These are phyloP conservation scores for Nymphalis c-album DNA, from an alignment of 2,888 invertebrate species.

Conservation along the genomic window DNA sequence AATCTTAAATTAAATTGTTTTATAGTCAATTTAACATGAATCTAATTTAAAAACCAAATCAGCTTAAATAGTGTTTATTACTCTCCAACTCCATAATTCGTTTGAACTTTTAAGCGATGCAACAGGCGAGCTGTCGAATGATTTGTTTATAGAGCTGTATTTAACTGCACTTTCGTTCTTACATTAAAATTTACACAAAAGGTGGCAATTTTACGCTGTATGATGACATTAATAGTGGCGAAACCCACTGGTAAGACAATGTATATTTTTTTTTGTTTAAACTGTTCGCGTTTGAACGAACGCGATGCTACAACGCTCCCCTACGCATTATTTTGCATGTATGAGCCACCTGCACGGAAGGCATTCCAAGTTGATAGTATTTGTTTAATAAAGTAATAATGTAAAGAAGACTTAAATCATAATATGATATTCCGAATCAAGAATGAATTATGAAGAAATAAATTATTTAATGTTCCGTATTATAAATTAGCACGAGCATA, in stretches of 20 bases:
- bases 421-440: neutral
- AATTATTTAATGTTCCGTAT: too few species aligned
- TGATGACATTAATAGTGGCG: conserved; percentile 72
- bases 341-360: conserved; percentile 30
- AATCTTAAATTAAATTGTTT: conserved; percentile 54
- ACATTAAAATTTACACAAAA: conserved; percentile 74
- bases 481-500: too few species aligned
- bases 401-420: too few species aligned
- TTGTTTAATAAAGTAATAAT: conserved; percentile 27
- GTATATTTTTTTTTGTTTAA: conserved; percentile 50
- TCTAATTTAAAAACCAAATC: conserved; percentile 56
- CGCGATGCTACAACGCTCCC: conserved; percentile 32
- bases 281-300: conserved; percentile 57
- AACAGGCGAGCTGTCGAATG: conserved; percentile 54
- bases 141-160: conserved; percentile 58
- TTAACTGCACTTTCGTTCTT: conserved; percentile 65
- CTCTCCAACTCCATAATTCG: conserved; percentile 65
- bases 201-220: conserved; percentile 74
- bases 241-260: conserved; percentile 57
- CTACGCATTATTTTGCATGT: conserved; percentile 21
- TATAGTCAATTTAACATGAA: conserved; percentile 66
- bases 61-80: conserved; percentile 57
- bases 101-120: conserved; percentile 58
- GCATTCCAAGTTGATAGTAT: conserved; percentile 19
- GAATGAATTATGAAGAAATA: neutral